These are phyloP conservation scores for Brachyhypopomus gauderio DNA, from an alignment of 2,113 vertebrate species.

Conservation along the genomic window DNA sequence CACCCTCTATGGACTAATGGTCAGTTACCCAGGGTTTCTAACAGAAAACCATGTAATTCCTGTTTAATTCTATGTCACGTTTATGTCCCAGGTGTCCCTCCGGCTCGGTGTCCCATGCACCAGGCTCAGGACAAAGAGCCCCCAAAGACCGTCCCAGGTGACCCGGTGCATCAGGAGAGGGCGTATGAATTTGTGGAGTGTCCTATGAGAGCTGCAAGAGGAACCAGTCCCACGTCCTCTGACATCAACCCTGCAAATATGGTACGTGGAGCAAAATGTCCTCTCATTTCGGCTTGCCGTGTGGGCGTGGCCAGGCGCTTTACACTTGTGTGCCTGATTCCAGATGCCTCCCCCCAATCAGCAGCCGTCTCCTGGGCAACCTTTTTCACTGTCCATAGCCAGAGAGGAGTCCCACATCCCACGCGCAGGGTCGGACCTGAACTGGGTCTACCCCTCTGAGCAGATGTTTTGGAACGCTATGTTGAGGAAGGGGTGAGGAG, in stretches of 20 bases:
- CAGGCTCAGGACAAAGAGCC: constrained; percentile 26
- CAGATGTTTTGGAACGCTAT: constrained; percentile 94
- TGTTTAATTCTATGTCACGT: not conserved
- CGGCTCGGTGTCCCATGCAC: constrained; percentile 75
- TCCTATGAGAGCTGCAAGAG: constrained; percentile 68
- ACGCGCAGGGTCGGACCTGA: constrained; percentile 78
- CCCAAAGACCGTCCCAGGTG: constrained; percentile 52
- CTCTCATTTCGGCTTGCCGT: not conserved
- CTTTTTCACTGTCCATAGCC: constrained; percentile 76
- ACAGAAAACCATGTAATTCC: not conserved
- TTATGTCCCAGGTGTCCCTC: constrained; percentile 40
- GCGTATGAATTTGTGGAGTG: constrained; percentile 84
- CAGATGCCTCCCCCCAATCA: constrained; percentile 89
- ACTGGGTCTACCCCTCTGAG: constrained; percentile 89
- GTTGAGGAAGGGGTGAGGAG: constrained; percentile 83
- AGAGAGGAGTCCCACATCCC: constrained; percentile 87
- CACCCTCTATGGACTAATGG: not conserved
- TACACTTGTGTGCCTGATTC: not conserved
- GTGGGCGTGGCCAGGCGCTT: not conserved
- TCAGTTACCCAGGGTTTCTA: no score
- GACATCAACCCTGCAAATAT: constrained; percentile 84
- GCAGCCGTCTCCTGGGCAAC: constrained; percentile 77
- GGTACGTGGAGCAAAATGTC: constrained; percentile 65
- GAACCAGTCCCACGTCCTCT: constrained; percentile 50
- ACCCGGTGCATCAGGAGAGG: constrained; percentile 80